Evolutionary conservation across 2,888 invertebrate species (phyloP).

Genomic region (Ferdinandea cuprea): DNA sequence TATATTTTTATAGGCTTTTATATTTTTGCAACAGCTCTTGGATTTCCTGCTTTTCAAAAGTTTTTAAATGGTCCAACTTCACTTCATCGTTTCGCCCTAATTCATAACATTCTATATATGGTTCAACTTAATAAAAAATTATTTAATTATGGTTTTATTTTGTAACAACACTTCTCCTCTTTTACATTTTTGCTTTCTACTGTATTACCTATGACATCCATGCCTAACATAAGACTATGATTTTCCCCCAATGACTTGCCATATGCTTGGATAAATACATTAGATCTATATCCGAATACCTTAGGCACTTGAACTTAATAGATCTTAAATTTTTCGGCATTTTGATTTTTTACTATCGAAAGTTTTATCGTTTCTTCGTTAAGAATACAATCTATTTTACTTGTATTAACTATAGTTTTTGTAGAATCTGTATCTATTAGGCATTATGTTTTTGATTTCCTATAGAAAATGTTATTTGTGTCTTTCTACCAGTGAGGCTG

Average conservation of each 20-base stretch:
- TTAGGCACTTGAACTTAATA: constrained; percentile 14
- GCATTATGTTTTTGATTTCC: constrained; percentile 6
- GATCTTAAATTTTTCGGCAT: constrained; percentile 17
- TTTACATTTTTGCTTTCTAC: too few species aligned
- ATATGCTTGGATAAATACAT: constrained; percentile 8
- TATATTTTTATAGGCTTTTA: constrained; percentile 22
- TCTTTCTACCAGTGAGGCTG: background rate
- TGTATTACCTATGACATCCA: too few species aligned
- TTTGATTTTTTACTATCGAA: constrained; percentile 6
- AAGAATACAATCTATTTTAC: constrained; percentile 17
- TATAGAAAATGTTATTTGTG: constrained; percentile 1
- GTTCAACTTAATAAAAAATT: too few species aligned
- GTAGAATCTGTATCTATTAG: too few species aligned
- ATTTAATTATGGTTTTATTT: too few species aligned
- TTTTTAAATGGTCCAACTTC: constrained; percentile 8
- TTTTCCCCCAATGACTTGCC: constrained; percentile 3
- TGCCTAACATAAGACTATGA: constrained; percentile 12
- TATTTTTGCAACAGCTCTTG: constrained; percentile 5
- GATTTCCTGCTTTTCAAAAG: constrained; percentile 1
- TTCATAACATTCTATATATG: too few species aligned
- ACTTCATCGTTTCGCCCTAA: constrained; percentile 1
- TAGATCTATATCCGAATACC: constrained; percentile 23
- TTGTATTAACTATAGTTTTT: constrained; percentile 24
- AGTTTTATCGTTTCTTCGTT: constrained; percentile 20
- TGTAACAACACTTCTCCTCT: too few species aligned